Evolutionary conservation across 2,113 vertebrate genomes (phyloP), one percentile per base, ranked within the genome.

Genomic region (Castor canadensis): DNA sequence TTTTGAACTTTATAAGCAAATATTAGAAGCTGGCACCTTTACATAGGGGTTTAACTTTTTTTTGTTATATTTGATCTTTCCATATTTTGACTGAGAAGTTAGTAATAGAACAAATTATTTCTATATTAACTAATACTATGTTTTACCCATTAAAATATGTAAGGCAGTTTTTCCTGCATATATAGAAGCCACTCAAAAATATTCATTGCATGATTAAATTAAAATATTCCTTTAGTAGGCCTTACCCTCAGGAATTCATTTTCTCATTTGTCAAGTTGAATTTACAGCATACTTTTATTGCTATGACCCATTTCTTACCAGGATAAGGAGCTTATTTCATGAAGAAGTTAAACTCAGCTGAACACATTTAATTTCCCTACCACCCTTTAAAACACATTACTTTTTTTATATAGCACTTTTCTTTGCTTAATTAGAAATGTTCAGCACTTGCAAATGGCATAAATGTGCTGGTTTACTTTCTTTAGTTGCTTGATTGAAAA

Each of bases 201-300:
- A 96, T 93, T 94, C 93, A 95, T 76, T 97, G 89, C 86, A 76
- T 95, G 90, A 92, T 97, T 95, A 96, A 94, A 80, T 95, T 96
- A 96, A 97, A 95, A 88, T 95, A 97, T 97, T 96, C 90, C 66
- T 97, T 97, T 97, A 97, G 96, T 92, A 96, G 94, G 85, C 49
- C 85, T 97, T 97, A 84, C 95, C 93, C 92, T 95, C 54, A 77
- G 94, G 96, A 97, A 96, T 96, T 97, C 91, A 93, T 96, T 97
- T 97, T 92, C 94, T 97, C 91, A 95, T 97, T 97, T 97, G 96
- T 97, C 96, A 97, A 95, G 94, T 94, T 97, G 96, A 97, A 97
- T 97, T 97, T 97, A 93, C 54, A 97, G 92, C 81, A 93, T 67
- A 93, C 71, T 97, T 96, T 97, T 96, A 97, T 92, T 95, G 92